Evolutionary conservation across 2,797 vertebrate genomes (phyloP).

Genomic region (Lateolabrax maculatus): DNA sequence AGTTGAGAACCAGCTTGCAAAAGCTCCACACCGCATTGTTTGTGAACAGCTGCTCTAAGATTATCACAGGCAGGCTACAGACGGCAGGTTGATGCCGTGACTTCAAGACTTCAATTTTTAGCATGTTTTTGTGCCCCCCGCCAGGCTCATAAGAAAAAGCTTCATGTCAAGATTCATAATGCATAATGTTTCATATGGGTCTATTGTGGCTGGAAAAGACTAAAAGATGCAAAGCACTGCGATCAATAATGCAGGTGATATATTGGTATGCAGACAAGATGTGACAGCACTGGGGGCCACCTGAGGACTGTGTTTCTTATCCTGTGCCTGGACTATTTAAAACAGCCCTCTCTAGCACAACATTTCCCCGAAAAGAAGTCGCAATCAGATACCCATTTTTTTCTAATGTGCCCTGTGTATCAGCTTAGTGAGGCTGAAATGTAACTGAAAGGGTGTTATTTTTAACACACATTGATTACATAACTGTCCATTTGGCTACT

Average conservation of each 20-base stretch:
- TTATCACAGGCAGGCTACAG: conserved; percentile 17
- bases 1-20: background rate
- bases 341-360: conserved; percentile 32
- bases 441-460: conserved; percentile 52
- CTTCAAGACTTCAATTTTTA: conserved; percentile 39
- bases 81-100: conserved; percentile 34
- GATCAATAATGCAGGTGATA: conserved; percentile 82
- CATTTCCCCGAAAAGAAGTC: conserved; percentile 34
- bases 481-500: conserved; percentile 64
- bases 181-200: conserved; percentile 57
- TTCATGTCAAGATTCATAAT: conserved; percentile 69
- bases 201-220: conserved; percentile 55
- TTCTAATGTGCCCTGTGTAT: background rate
- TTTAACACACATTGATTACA: conserved; percentile 59
- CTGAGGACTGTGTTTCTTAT: conserved; percentile 40
- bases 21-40: conserved; percentile 8
- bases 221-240: conserved; percentile 64
- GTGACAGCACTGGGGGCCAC: conserved; percentile 68
- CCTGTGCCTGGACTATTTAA: conserved; percentile 46
- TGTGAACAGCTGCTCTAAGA: conserved; percentile 25
- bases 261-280: conserved; percentile 71
- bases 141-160: conserved; percentile 37
- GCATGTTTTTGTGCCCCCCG: conserved; percentile 59
- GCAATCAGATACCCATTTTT: conserved; percentile 25
- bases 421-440: conserved; percentile 49